These are phyloP conservation scores for Mellivora capensis DNA, from an alignment of 2,113 vertebrate genomes.

Conservation along the genomic window DNA sequence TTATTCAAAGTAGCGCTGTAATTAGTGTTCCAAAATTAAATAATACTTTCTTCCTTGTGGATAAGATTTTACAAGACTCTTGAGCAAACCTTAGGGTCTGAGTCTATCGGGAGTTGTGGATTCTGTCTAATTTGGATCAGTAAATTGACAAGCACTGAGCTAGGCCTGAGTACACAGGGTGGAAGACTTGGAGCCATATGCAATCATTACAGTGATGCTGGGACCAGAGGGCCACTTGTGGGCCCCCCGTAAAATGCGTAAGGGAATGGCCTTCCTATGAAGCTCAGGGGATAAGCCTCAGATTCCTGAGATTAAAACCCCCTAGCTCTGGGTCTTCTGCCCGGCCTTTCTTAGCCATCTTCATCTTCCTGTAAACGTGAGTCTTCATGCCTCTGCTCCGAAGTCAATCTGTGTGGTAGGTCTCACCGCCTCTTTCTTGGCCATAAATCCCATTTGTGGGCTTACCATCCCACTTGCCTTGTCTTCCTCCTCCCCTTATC, in stretches of 20 bases:
- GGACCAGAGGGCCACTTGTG: background rate
- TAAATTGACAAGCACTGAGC: background rate
- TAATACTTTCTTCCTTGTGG: background rate
- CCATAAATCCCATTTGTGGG: background rate
- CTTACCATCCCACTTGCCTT: background rate
- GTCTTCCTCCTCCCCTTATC: background rate
- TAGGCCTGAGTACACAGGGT: background rate
- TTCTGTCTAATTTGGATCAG: background rate
- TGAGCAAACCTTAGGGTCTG: background rate
- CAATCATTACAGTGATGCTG: background rate
- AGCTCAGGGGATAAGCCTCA: background rate
- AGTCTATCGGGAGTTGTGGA: background rate
- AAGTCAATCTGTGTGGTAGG: background rate
- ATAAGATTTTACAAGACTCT: slow-evolving; percentile 11
- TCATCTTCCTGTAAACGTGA: background rate
- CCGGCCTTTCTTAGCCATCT: background rate
- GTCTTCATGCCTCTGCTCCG: background rate
- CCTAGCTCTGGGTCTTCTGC: background rate
- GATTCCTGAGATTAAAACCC: background rate
- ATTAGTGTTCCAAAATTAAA: slow-evolving; percentile 34
- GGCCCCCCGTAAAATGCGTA: background rate
- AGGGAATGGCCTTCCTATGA: background rate
- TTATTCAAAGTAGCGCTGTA: background rate
- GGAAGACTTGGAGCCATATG: background rate
- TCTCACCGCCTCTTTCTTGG: background rate